Percentiles rank a stretch among this genome's conserved stretches.
phyloP scores from a whole-genome alignment of 2,113 vertebrate species.

The Enhydra lutris region DNA sequence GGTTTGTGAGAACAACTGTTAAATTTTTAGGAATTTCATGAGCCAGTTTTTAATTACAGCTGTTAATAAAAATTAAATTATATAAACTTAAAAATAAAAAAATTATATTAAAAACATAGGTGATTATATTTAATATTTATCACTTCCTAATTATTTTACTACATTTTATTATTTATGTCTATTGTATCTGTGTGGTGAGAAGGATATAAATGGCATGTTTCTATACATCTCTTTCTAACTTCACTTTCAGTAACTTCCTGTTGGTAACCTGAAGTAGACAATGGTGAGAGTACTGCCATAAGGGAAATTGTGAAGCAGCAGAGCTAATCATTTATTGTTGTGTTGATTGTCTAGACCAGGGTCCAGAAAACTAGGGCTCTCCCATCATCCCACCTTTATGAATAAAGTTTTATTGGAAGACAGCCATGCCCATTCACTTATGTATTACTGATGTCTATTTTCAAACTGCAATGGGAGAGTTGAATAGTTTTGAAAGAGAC shows the following conservation, averaged over 20 bases:
- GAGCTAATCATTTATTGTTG: background rate
- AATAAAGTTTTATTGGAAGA: constrained; percentile 37
- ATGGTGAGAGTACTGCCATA: background rate
- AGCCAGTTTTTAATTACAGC: background rate
- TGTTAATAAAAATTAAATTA: constrained; percentile 3
- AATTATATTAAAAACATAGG: background rate
- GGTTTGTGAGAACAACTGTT: background rate
- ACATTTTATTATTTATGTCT: background rate
- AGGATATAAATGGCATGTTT: background rate
- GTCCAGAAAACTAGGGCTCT: background rate
- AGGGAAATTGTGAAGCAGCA: background rate
- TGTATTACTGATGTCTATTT: background rate
- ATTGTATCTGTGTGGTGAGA: background rate
- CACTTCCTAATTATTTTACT: background rate
- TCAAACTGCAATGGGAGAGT: background rate
- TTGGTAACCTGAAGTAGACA: background rate
- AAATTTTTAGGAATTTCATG: background rate
- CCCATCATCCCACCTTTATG: background rate
- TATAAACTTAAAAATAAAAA: background rate
- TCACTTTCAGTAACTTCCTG: background rate
- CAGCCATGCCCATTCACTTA: background rate
- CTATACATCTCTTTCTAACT: background rate
- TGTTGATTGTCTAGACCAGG: constrained; percentile 10
- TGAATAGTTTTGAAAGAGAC: background rate
- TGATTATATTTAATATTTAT: background rate